Evolutionary conservation across 2,797 vertebrate genomes (phyloP).

Genomic region (Anguilla anguilla): DNA sequence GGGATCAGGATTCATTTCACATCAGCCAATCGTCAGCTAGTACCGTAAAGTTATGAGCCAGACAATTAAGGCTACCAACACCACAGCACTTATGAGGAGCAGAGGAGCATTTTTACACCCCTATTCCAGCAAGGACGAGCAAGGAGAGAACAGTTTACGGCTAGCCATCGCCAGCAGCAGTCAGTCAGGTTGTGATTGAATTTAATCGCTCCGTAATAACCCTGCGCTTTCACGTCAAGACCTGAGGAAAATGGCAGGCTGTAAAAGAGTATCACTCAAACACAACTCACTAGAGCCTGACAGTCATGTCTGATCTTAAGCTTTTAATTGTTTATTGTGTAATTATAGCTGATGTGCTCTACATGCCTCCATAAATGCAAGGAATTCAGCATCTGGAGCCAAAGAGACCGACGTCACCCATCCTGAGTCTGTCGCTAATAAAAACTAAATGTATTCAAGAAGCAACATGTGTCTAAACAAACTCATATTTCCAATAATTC

Average conservation of each 20-base stretch:
- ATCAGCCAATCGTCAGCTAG: not conserved
- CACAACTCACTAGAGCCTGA: not conserved
- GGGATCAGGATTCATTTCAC: not conserved
- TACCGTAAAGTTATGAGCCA: not conserved
- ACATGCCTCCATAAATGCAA: not conserved
- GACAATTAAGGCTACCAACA: not conserved
- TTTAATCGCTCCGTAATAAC: not conserved
- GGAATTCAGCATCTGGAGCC: constrained; percentile 5
- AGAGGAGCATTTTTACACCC: not conserved
- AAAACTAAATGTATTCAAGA: not conserved
- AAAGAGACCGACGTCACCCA: not conserved
- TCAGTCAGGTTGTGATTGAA: not conserved
- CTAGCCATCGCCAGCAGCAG: not conserved
- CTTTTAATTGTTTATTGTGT: constrained; percentile 11
- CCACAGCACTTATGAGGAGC: not conserved
- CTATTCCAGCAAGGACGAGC: not conserved
- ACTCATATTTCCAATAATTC: not conserved
- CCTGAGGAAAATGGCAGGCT: not conserved
- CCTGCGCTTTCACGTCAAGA: not conserved
- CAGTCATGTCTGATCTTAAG: not conserved
- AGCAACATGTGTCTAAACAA: not conserved
- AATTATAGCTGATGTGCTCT: not conserved
- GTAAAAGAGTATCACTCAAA: not conserved
- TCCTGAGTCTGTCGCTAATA: not conserved
- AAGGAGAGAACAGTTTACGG: not conserved